These are phyloP conservation scores for Alviniconcha marisindica DNA, from an alignment of 1,140 invertebrate genomes.

Conservation along the genomic window DNA sequence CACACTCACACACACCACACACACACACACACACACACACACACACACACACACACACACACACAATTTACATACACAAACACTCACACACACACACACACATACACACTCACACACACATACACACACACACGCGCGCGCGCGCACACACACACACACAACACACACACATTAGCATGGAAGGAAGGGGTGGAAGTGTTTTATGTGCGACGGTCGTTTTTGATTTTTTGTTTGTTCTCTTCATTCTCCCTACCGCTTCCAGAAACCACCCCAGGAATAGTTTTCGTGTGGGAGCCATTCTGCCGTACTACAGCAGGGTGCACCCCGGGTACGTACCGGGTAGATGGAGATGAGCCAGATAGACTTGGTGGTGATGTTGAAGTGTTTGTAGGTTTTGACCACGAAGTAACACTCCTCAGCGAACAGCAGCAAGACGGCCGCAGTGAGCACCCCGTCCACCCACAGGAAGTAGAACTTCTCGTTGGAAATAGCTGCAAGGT, in stretches of 20 bases:
- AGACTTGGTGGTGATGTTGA: conserved; percentile 21
- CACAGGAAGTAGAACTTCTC: neutral
- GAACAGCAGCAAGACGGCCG: neutral
- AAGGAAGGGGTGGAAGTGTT: neutral
- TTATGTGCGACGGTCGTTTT: neutral
- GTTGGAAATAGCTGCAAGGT: no score
- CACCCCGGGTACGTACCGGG: neutral
- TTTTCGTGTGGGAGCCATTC: no score
- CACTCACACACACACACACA: neutral
- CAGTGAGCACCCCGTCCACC: conserved; percentile 17
- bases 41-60: neutral
- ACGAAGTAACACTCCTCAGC: conserved; percentile 18
- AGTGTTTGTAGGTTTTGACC: conserved; percentile 18
- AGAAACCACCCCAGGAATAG: neutral
- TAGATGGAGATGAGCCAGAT: conserved; percentile 30
- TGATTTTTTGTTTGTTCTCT: neutral
- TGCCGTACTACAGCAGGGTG: no score
- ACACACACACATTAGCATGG: neutral
- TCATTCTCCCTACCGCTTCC: neutral
- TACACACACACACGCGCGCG: neutral
- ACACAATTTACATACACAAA: no score
- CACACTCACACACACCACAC: neutral
- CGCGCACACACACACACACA: conserved; percentile 10
- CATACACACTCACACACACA: neutral
- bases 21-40: conserved; percentile 18